Conservation (phyloP, 2,797 vertebrate species). For the Smutsia temminckii region DNA sequence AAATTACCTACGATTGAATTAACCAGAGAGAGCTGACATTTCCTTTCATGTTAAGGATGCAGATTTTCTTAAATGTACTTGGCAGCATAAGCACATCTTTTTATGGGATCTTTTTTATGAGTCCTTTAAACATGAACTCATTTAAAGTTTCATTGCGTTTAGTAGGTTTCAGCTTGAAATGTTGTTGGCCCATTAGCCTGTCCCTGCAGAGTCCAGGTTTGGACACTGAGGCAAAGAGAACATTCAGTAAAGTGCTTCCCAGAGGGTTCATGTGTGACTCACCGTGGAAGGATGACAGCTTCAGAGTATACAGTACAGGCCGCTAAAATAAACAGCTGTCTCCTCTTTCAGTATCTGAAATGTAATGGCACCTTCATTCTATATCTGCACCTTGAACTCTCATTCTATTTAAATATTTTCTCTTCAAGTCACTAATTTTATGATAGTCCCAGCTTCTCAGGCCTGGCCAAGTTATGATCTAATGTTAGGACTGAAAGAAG, state of each 20-base stretch:
- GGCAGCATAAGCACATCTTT: neutral
- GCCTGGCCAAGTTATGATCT: neutral
- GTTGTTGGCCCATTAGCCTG: neutral
- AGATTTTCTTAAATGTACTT: constrained; percentile 20
- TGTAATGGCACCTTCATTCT: neutral
- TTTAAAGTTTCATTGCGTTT: constrained; percentile 28
- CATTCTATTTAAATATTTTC: neutral
- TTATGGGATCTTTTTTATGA: constrained; percentile 35
- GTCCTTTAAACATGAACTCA: constrained; percentile 42
- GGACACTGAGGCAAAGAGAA: constrained; percentile 7
- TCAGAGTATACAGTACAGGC: neutral
- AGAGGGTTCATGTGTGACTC: neutral
- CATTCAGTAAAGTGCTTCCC: neutral
- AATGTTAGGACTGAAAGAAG: neutral
- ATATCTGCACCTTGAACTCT: neutral
- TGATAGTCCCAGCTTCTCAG: neutral
- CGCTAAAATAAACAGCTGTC: neutral
- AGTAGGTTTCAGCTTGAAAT: constrained; percentile 44
- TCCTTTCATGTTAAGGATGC: neutral
- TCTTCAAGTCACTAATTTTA: neutral
- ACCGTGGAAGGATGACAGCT: neutral
- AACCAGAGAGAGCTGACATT: neutral
- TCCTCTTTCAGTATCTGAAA: neutral
- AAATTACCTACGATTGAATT: constrained; percentile 1
- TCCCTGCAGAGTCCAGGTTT: constrained; percentile 24